Percentiles rank a stretch among this genome's conserved stretches.
Evolutionary conservation across 2,888 invertebrate species (phyloP).

Genomic region (Oscheius sp.): DNA sequence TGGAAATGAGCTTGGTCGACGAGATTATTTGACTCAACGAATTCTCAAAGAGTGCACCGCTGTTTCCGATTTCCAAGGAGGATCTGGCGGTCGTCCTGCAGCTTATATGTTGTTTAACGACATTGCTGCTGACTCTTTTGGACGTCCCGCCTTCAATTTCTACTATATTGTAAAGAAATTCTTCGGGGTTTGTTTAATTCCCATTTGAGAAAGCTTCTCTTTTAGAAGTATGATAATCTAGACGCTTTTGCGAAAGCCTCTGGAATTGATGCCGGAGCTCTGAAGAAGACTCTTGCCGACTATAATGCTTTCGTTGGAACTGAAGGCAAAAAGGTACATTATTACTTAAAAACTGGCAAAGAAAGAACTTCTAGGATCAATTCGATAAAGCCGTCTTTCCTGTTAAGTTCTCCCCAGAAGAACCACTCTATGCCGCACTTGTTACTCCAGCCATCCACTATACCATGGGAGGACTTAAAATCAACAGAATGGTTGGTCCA

Average conservation of each 20-base stretch:
- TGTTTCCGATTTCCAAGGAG: conserved; percentile 41
- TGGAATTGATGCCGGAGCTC: conserved; percentile 36
- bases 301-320: conserved; percentile 54
- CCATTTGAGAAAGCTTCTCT: too few species aligned
- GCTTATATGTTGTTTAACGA: conserved; percentile 67
- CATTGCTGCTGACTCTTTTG: conserved; percentile 63
- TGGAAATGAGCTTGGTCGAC: conserved; percentile 68
- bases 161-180: conserved; percentile 68
- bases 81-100: conserved; percentile 45
- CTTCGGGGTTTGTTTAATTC: conserved; percentile 52
- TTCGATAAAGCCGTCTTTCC: conserved; percentile 63
- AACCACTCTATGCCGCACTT: conserved; percentile 64
- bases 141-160: conserved; percentile 69
- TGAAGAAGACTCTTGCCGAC: conserved; percentile 52
- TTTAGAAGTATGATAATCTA: conserved; percentile 55
- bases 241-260: conserved; percentile 54
- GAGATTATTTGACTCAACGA: conserved; percentile 63
- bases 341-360: neutral
- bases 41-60: conserved; percentile 60
- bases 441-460: conserved; percentile 68
- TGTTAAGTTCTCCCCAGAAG: conserved; percentile 42
- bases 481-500: conserved; percentile 49
- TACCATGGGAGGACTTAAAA: conserved; percentile 70
- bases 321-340: conserved; percentile 26
- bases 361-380: conserved; percentile 32